These are phyloP conservation scores for Pomacea canaliculata DNA, from an alignment of 2,888 invertebrate genomes.

Conservation along the genomic window DNA sequence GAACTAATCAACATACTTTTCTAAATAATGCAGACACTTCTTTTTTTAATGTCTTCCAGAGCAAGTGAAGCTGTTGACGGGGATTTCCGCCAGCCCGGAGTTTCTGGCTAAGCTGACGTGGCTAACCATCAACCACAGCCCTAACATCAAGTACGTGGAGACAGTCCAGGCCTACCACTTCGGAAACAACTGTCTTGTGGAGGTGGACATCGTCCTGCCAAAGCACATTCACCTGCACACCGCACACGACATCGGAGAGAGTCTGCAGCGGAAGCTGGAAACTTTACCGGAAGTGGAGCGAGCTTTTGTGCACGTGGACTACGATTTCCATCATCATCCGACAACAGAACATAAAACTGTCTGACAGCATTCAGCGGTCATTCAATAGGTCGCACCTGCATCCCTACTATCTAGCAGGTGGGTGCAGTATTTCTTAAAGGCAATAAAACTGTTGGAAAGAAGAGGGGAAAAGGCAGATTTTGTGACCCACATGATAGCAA, in stretches of 20 bases:
- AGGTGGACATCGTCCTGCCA: constrained; percentile 70
- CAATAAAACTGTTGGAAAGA: no score
- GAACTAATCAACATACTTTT: no score
- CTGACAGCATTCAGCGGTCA: constrained; percentile 30
- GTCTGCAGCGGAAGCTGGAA: constrained; percentile 71
- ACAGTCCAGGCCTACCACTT: constrained; percentile 73
- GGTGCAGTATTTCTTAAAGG: no score
- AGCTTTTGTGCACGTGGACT: constrained; percentile 73
- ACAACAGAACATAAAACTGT: constrained; percentile 71
- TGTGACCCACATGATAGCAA: no score
- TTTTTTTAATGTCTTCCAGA: constrained; percentile 45
- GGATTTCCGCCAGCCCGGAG: constrained; percentile 64
- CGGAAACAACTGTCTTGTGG: constrained; percentile 70
- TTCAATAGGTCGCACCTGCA: no score
- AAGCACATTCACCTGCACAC: constrained; percentile 68
- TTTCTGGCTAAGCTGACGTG: constrained; percentile 67
- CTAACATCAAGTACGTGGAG: constrained; percentile 66
- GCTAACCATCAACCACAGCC: constrained; percentile 64
- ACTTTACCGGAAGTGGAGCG: constrained; percentile 71
- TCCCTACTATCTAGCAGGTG: no score
- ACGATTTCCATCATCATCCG: constrained; percentile 71
- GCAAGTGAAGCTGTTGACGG: constrained; percentile 66
- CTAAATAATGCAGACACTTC: no score
- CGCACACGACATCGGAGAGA: constrained; percentile 72
- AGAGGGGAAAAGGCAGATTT: no score